phyloP scores from a whole-genome alignment of 2,797 vertebrate species.

The Epinephelus awoara region DNA sequence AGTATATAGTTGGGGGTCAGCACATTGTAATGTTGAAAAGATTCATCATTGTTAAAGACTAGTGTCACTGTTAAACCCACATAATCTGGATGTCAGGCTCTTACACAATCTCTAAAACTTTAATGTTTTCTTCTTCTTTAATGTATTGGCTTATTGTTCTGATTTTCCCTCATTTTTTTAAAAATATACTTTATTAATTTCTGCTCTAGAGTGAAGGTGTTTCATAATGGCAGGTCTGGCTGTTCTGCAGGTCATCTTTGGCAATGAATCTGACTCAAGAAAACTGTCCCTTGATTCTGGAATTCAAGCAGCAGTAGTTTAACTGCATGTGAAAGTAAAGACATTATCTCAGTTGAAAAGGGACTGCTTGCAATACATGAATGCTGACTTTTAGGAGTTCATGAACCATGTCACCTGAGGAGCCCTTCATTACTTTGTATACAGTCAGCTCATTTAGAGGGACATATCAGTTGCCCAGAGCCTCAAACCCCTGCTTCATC shows the following conservation, averaged over 20 bases:
- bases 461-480: not conserved
- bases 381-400: slow-evolving; percentile 50
- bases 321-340: slow-evolving; percentile 31
- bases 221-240: slow-evolving; percentile 12
- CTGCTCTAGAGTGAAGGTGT: slow-evolving; percentile 27
- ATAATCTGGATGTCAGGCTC: too few species aligned
- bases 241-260: slow-evolving; percentile 40
- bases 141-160: too few species aligned
- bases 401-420: slow-evolving; percentile 25
- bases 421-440: slow-evolving; percentile 28
- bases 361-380: slow-evolving; percentile 57
- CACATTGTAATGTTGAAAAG: slow-evolving; percentile 48
- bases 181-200: too few species aligned
- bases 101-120: too few species aligned
- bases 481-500: slow-evolving; percentile 7
- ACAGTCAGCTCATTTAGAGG: not conserved
- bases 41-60: slow-evolving; percentile 34
- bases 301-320: slow-evolving; percentile 35
- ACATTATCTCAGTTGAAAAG: slow-evolving; percentile 39
- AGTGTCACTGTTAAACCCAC: slow-evolving; percentile 7
- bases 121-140: too few species aligned
- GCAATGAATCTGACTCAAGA: slow-evolving; percentile 23
- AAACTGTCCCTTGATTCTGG: slow-evolving; percentile 39
- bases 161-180: not conserved
- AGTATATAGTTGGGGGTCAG: slow-evolving; percentile 32